A percentile compares a stretch with the other conserved stretches of the same genome.
Evolutionary conservation across 2,888 invertebrate species (phyloP).

Genomic region (Leucoma salicis): DNA sequence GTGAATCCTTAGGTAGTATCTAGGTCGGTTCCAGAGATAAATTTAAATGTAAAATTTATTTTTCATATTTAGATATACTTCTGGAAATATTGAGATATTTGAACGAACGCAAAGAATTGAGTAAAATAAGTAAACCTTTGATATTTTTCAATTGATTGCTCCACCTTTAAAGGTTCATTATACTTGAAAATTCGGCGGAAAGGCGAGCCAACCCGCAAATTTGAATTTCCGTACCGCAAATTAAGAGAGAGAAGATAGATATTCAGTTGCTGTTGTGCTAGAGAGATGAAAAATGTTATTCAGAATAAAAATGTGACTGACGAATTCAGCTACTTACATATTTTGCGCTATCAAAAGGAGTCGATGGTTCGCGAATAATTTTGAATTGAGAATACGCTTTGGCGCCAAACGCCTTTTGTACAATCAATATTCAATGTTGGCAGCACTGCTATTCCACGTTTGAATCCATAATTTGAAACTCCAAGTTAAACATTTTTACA

Average conservation of each 20-base stretch:
- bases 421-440: conserved; percentile 82
- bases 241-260: conserved; percentile 43
- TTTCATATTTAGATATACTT: too few relatives aligned
- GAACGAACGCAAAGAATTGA: conserved; percentile 28
- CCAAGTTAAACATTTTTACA: conserved; percentile 58
- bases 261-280: conserved; percentile 1
- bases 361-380: conserved; percentile 74
- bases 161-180: conserved; percentile 75
- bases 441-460: conserved; percentile 58
- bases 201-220: conserved; percentile 77
- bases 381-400: conserved; percentile 82
- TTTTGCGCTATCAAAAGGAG: conserved; percentile 79
- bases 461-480: conserved; percentile 68
- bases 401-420: conserved; percentile 78
- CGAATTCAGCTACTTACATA: conserved; percentile 80
- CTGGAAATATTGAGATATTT: conserved; percentile 5
- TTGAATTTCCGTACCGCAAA: conserved; percentile 77
- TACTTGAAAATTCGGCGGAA: conserved; percentile 74
- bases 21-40: too few relatives aligned
- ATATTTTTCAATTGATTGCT: conserved; percentile 71
- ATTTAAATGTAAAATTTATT: too few relatives aligned
- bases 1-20: too few relatives aligned
- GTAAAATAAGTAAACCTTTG: conserved; percentile 47
- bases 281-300: conserved; percentile 47
- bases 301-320: conserved; percentile 70